phyloP scores from a whole-genome alignment of 1,140 invertebrate genomes.

The Antheraea pernyi region DNA sequence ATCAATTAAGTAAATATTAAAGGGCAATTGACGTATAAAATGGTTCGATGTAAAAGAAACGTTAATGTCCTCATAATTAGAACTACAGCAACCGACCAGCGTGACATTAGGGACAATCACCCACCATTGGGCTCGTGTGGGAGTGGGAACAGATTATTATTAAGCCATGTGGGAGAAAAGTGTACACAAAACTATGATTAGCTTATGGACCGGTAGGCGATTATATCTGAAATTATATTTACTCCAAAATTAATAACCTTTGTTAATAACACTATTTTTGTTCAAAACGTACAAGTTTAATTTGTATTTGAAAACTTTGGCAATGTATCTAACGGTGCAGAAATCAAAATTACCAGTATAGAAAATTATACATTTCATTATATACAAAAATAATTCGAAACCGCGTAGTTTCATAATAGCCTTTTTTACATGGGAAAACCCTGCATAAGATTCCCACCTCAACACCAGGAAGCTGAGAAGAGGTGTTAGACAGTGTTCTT shows the following conservation, averaged over 20 bases:
- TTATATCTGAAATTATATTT: background rate
- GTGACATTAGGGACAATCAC: constrained; percentile 25
- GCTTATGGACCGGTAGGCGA: background rate
- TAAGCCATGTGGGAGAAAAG: constrained; percentile 5
- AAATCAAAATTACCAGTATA: too few relatives aligned
- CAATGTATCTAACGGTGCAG: background rate
- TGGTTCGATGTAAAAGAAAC: constrained; percentile 18
- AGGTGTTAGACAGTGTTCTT: too few relatives aligned
- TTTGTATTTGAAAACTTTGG: background rate
- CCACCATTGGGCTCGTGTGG: constrained; percentile 17
- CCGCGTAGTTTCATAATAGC: too few relatives aligned
- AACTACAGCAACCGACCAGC: constrained; percentile 14
- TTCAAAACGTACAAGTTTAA: too few relatives aligned
- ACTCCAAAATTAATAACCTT: background rate
- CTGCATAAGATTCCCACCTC: too few relatives aligned
- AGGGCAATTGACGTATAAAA: background rate
- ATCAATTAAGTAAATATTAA: background rate
- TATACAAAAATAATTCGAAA: too few relatives aligned
- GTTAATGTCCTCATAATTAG: constrained; percentile 21
- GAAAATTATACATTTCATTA: too few relatives aligned
- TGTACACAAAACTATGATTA: constrained; percentile 1
- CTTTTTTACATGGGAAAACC: too few relatives aligned
- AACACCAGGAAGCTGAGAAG: too few relatives aligned
- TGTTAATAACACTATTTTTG: too few relatives aligned
- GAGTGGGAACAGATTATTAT: background rate